Evolutionary conservation across 2,888 invertebrate species (phyloP), one percentile per base, ranked within the genome.

Genomic region (Drosophila kambysellisi): DNA sequence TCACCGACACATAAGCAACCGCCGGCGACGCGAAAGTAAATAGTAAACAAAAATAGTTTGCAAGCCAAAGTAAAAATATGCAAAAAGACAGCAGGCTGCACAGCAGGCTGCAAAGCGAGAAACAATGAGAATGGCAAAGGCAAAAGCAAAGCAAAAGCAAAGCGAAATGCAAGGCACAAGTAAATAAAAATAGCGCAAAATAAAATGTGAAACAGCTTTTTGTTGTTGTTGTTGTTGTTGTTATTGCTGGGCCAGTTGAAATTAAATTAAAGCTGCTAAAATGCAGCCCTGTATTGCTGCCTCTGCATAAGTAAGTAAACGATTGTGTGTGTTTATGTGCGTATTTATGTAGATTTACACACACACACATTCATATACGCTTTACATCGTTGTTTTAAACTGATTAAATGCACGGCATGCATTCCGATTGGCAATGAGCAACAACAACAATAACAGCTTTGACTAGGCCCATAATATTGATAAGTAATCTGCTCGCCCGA

Each of bases 1-100:
- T n/a, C 33, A 11, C 30, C 66, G 25, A 17, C 11, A 37, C 32
- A 41, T 57, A 35, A 59, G 20, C 54, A 62, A 71, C 69, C 72
- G 66, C 70, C 76, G 65, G 69, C 71, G 72, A 70, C 79, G 78
- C 74, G 56, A 86, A 86, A 86, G 86, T 81, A 83, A 89, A 86
- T 86, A 86, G 83, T 88, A 89, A 88, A 87, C 84, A 90, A 78
- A 83, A 89, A 88, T 89, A 88, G 90, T 89, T 80, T 76, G 82
- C 82, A 79, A 77, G 75, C 75, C 76, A 79, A 80, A 85, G 83
- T 64, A 82, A 81, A 88, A 80, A 79, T 46, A 46, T 88, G 88
- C 70, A 82, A 82, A 86, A 57, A 64, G 46, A 17, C 15, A 35
- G 35, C 35, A 35, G 15, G 51, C 51, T 30, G 17, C 17, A 51